Percentiles rank a stretch among this genome's conserved stretches.
Evolutionary conservation across 2,888 invertebrate genomes (phyloP).

Genomic region (Strigamia transsilvanica): DNA sequence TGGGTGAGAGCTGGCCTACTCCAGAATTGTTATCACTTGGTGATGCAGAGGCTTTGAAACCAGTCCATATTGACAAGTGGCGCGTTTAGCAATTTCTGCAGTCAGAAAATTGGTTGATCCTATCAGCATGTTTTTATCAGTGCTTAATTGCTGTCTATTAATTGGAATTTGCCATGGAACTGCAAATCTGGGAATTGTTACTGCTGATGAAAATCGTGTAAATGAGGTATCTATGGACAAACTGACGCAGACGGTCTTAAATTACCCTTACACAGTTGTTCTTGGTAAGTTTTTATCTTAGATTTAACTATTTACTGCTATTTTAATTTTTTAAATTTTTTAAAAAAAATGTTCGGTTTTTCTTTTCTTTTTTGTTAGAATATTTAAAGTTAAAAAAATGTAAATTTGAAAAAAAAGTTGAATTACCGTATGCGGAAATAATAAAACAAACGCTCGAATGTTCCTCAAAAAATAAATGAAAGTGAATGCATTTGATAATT

Average conservation of each 20-base stretch:
- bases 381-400: no score
- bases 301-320: background rate
- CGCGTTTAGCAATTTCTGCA: background rate
- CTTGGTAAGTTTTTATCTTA: background rate
- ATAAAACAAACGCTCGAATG: no score
- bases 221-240: conserved; percentile 1
- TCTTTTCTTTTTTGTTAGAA: no score
- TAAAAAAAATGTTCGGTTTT: no score
- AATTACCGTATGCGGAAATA: no score
- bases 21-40: background rate
- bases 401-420: no score
- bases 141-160: background rate
- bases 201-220: background rate
- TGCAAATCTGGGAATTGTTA: background rate
- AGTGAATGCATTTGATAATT: no score
- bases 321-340: no score
- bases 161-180: background rate
- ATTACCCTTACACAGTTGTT: conserved; percentile 2
- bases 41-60: background rate
- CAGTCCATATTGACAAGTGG: background rate
- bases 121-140: background rate
- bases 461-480: no score
- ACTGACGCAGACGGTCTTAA: background rate
- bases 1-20: conserved; percentile 30
- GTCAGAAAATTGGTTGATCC: background rate